These are phyloP conservation scores for Drosophila hamatofila DNA, from an alignment of 2,888 invertebrate species.

Conservation along the genomic window DNA sequence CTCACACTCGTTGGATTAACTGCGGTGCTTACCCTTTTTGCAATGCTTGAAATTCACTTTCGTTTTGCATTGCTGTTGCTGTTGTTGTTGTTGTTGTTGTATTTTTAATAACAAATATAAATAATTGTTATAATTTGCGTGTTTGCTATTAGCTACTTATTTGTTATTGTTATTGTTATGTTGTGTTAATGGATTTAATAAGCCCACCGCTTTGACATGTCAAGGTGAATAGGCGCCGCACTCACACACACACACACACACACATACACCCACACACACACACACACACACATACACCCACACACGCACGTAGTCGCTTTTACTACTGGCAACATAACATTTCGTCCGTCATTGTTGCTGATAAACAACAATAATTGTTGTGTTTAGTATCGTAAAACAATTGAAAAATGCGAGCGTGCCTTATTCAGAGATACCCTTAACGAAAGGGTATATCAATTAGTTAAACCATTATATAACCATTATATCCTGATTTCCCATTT, in stretches of 20 bases:
- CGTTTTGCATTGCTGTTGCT: slow-evolving; percentile 46
- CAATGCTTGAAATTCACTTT: slow-evolving; percentile 67
- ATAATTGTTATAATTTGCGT: slow-evolving; percentile 65
- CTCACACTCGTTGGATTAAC: slow-evolving; percentile 14
- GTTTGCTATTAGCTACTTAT: slow-evolving; percentile 27
- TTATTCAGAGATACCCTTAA: slow-evolving; percentile 17
- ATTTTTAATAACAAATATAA: slow-evolving; percentile 39
- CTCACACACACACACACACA: slow-evolving; percentile 11
- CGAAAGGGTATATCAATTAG: background rate
- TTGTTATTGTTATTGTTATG: slow-evolving; percentile 41
- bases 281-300: slow-evolving; percentile 7
- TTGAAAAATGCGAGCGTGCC: slow-evolving; percentile 60
- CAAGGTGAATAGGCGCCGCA: slow-evolving; percentile 63
- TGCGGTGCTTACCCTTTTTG: slow-evolving; percentile 27
- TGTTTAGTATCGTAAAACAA: slow-evolving; percentile 57
- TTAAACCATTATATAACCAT: background rate
- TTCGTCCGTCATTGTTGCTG: slow-evolving; percentile 60
- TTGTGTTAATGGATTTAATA: slow-evolving; percentile 67
- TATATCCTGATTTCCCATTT: too few relatives aligned
- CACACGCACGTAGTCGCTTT: slow-evolving; percentile 12
- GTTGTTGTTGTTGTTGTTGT: slow-evolving; percentile 12
- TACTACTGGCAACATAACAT: slow-evolving; percentile 31
- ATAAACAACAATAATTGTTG: slow-evolving; percentile 61
- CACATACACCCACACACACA: slow-evolving; percentile 11
- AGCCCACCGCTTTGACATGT: slow-evolving; percentile 64